Base-by-base conservation (phyloP, 2,888 invertebrate genomes). In the Mesorhabditis belari region DNA sequence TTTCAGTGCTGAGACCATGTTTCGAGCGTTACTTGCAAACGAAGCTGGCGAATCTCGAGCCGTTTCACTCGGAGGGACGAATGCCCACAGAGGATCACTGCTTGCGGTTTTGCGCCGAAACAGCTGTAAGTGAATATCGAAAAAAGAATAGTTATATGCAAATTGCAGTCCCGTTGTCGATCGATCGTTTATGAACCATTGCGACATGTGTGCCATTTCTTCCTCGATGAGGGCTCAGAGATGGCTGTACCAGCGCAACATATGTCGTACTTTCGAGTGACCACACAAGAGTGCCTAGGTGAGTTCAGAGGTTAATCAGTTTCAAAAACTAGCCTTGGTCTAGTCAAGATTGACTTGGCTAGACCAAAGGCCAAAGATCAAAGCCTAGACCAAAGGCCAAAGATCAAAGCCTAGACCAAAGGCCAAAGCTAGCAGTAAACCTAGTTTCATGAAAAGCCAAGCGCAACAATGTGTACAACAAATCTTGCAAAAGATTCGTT, bases 171-270 rank as follows among this genome's bases (percentile, higher is more conserved):
- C 17, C 71, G 79, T 4, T 79, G 79, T 52, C 69, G 70, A 29
- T 76, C 78, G 44, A 71, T 79, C 19, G 79, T 79, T 57, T 79
- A 73, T 65, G 79, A 78, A 55, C 69, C 69, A 5, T 61, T 73
- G n/a, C 66, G 64, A 29, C 79, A 79, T 60, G 73, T 77, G 58
- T 79, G 79, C 62, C 77, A 79, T 63, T 79, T 74, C 57, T 79
- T 79, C 69, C 64, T 65, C 9, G 73, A 73, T 51, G 68, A 68
- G 52, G 70, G 70, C 19, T 61, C 65, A 23, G 70, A 71, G 63
- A 66, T 70, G 59, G 70, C 70, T 26, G 67, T 71, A n/a, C 61
- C 66, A 21, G 64, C 72, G n/a, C 65, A 70, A 54, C 71, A 70
- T 57, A 77, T 77, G 77, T 72, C 73, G 60, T 77, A 77, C 64